phyloP scores from a whole-genome alignment of 2,888 invertebrate genomes.

The Dilophus febrilis region DNA sequence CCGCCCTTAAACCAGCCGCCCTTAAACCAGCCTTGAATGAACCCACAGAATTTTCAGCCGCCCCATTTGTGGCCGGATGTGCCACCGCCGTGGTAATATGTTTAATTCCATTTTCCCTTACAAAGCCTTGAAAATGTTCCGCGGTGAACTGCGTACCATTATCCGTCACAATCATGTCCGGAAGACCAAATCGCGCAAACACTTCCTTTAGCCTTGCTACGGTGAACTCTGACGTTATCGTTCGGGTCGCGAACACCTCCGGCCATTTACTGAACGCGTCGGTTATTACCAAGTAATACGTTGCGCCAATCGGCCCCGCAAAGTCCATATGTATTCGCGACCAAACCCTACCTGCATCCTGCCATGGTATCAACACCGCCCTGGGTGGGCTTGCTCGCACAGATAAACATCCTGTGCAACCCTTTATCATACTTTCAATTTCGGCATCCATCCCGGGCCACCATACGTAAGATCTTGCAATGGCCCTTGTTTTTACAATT shows the following conservation, averaged over 20 bases:
- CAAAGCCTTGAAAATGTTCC: background rate
- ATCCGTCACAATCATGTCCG: background rate
- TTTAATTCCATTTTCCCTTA: background rate
- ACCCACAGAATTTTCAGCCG: background rate
- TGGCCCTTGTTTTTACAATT: slow-evolving; percentile 10
- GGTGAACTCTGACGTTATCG: background rate
- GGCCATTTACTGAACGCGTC: slow-evolving; percentile 3
- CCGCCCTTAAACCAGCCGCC: too few species aligned
- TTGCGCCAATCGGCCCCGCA: background rate
- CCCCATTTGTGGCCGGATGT: slow-evolving; percentile 2
- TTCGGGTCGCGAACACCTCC: background rate
- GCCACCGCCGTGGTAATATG: slow-evolving; percentile 3
- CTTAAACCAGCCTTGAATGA: background rate
- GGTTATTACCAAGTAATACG: background rate
- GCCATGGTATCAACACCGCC: slow-evolving; percentile 7
- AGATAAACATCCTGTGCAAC: slow-evolving; percentile 2
- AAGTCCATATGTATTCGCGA: slow-evolving; percentile 10
- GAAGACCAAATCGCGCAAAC: background rate
- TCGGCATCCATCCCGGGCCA: slow-evolving; percentile 13
- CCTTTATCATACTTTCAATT: slow-evolving; percentile 11
- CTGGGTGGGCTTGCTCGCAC: background rate
- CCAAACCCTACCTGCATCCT: slow-evolving; percentile 8
- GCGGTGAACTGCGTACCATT: background rate
- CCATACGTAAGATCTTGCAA: slow-evolving; percentile 13
- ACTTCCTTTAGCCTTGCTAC: background rate